Evolutionary conservation across 2,113 vertebrate genomes (phyloP).

Genomic region (Rhynchopsitta pachyrhyncha): DNA sequence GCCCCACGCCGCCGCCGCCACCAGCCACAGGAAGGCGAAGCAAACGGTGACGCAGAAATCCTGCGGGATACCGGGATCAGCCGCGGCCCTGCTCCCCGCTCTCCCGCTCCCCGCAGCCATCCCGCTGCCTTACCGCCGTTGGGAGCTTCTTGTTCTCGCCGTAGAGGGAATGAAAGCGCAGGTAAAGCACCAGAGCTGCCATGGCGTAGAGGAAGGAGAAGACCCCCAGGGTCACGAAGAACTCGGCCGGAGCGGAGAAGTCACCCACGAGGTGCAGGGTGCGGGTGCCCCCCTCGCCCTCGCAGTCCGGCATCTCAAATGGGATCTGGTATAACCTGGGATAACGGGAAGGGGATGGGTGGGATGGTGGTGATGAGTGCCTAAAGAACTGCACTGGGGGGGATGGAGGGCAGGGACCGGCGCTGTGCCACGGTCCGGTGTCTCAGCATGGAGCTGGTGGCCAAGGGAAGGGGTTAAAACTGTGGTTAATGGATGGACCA

Average conservation of each 20-base stretch:
- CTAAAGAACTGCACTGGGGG: no score
- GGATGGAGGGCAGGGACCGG: neutral
- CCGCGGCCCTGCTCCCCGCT: accelerated
- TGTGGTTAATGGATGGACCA: accelerated
- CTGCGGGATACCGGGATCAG: slow-evolving; percentile 45
- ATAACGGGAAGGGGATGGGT: neutral
- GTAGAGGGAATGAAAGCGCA: slow-evolving; percentile 89
- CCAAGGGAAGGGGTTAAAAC: neutral
- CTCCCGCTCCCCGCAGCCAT: neutral
- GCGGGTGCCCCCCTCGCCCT: neutral
- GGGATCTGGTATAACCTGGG: slow-evolving; percentile 81
- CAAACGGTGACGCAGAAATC: slow-evolving; percentile 87
- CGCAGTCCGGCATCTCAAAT: slow-evolving; percentile 80
- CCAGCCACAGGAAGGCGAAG: slow-evolving; percentile 92
- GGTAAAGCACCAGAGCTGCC: slow-evolving; percentile 85
- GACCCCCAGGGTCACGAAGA: slow-evolving; percentile 90
- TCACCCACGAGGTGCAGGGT: slow-evolving; percentile 81
- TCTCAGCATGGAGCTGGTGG: accelerated
- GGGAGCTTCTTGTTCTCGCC: slow-evolving; percentile 81
- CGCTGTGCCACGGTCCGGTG: accelerated
- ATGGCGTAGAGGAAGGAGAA: slow-evolving; percentile 91
- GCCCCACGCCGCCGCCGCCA: slow-evolving; percentile 90
- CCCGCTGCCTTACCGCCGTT: slow-evolving; percentile 75
- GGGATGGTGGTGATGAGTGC: no score
- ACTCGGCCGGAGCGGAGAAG: slow-evolving; percentile 86